Percentiles rank a stretch among this genome's conserved stretches.
Evolutionary conservation across 1,140 invertebrate species (phyloP).

Genomic region (Drosophila persimilis): DNA sequence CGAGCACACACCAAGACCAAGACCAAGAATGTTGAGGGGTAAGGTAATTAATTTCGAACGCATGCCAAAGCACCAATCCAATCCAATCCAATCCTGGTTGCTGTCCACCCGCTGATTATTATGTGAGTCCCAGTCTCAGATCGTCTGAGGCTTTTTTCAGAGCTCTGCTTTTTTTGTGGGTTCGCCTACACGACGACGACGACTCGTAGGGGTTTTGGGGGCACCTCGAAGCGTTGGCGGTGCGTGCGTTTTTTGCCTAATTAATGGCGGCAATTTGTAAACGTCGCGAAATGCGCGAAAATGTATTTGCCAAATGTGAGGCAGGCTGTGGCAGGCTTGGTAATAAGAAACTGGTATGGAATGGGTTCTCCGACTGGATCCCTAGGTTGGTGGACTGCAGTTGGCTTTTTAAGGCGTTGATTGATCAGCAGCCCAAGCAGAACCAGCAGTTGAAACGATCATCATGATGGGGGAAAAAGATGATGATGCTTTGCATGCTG

Average conservation of each 20-base stretch:
- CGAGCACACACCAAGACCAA: conserved; percentile 20
- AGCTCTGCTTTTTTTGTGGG: conserved; percentile 27
- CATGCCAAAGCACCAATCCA: conserved; percentile 46
- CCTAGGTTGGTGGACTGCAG: conserved; percentile 37
- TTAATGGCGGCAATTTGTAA: conserved; percentile 82
- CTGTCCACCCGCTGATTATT: conserved; percentile 81
- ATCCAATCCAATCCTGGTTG: conserved; percentile 69
- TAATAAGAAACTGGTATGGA: conserved; percentile 69
- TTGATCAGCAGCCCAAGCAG: conserved; percentile 64
- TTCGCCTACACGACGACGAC: conserved; percentile 52
- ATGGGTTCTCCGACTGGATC: neutral
- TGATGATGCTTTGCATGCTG: conserved; percentile 69
- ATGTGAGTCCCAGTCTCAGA: conserved; percentile 53
- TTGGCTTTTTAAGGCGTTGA: conserved; percentile 77
- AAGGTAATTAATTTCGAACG: conserved; percentile 79
- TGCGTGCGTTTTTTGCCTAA: conserved; percentile 79
- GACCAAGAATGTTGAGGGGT: conserved; percentile 46
- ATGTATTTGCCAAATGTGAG: conserved; percentile 76
- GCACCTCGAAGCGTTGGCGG: conserved; percentile 47
- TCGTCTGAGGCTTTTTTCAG: no score
- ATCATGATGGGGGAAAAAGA: conserved; percentile 18
- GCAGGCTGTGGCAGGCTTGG: conserved; percentile 28
- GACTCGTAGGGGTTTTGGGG: conserved; percentile 27
- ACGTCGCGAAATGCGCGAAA: conserved; percentile 80
- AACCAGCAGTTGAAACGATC: conserved; percentile 1